Evolutionary conservation across 2,888 invertebrate genomes (phyloP), one percentile per base, ranked within the genome.

Genomic region (Horisme vitalbata): DNA sequence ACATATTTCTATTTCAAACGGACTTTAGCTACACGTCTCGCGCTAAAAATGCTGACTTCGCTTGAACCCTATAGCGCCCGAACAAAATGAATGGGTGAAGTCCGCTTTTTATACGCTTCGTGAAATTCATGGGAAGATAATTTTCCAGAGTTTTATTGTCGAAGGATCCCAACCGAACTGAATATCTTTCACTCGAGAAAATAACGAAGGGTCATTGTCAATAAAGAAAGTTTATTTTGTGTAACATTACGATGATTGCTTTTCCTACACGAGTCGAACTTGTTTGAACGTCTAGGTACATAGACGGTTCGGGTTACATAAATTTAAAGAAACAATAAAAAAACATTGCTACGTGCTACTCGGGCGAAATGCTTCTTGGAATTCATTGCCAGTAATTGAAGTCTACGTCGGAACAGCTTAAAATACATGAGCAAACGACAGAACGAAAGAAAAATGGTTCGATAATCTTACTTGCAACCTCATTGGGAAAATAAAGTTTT

Each of bases 1-100:
- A 71, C n/a, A n/a, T n/a, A n/a, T n/a, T n/a, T n/a, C 67, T 63
- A 70, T 68, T 65, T 67, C 65, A 63, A 41, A 50, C 61, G 49
- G 45, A 55, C 59, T 44, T 36, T 15, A 39, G 52, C 45, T 46
- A 41, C 49, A 55, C 54, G 48, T 60, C 60, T 63, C 53, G 55
- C 50, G 39, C 51, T 45, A 45, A 50, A 55, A 57, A 52, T 41
- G 48, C 54, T 56, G 59, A 60, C 43, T 54, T 33, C 32, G 27
- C 39, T 14, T 45, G 37, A 48, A 45, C 35, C 35, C 55, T 33
- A 39, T 49, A 38, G 48, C 44, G 13, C 50, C 45, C 33, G 37
- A 51, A 46, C 41, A 45, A 53, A 51, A 59, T 45, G 33, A 48
- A 58, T 46, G 34, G 46, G 28, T 37, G 9, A 30, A 45, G 51